Conservation (phyloP, 2,888 invertebrate genomes). For the Troides helena region DNA sequence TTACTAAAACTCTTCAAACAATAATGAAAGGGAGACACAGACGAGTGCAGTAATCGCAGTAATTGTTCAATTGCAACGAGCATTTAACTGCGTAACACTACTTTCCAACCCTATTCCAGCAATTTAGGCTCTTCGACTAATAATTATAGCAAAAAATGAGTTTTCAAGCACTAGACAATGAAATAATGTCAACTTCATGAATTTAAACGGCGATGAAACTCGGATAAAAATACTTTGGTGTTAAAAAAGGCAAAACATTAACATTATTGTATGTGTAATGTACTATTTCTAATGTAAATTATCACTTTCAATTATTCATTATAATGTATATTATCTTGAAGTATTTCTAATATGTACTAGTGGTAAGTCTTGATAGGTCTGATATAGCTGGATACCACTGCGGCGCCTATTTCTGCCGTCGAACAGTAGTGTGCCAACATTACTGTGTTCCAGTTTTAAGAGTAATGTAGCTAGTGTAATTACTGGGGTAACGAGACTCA, state of each 20-base stretch:
- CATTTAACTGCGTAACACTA: constrained; percentile 17
- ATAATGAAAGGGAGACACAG: constrained; percentile 8
- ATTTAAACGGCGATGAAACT: too few species aligned
- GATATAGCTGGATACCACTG: too few species aligned
- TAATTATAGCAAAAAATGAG: constrained; percentile 13
- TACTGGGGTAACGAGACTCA: too few species aligned
- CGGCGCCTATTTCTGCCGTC: too few species aligned
- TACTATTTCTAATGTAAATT: not conserved
- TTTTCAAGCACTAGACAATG: not conserved
- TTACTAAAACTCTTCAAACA: constrained; percentile 2
- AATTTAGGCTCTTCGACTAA: constrained; percentile 17
- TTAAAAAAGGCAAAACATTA: not conserved
- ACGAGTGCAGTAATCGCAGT: constrained; percentile 6
- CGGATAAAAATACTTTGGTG: not conserved
- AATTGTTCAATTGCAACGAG: constrained; percentile 15
- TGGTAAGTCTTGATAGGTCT: too few species aligned
- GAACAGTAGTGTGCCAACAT: too few species aligned
- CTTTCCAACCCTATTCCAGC: constrained; percentile 14
- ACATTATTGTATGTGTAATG: not conserved
- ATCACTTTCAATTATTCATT: too few species aligned
- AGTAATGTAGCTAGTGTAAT: too few species aligned
- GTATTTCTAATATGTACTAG: too few species aligned
- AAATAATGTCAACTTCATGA: not conserved
- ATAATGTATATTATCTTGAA: too few species aligned
- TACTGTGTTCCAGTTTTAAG: too few species aligned